These are phyloP conservation scores for Notamacropus eugenii DNA, from an alignment of 2,797 vertebrate genomes.

Conservation along the genomic window DNA sequence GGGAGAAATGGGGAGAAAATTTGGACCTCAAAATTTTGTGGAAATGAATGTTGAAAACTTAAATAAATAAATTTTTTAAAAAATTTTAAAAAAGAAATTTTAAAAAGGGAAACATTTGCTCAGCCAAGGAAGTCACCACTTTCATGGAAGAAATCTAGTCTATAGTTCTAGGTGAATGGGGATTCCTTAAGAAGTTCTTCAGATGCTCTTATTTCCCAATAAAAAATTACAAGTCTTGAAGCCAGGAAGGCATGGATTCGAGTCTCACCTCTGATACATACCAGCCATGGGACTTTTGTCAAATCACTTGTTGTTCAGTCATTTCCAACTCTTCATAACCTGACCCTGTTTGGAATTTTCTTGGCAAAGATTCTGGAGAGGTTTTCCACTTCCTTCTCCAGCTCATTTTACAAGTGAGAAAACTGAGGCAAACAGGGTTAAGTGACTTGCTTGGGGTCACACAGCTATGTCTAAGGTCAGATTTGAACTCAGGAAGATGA, in stretches of 20 bases:
- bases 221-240: background rate
- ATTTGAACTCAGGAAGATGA: background rate
- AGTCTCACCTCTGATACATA: background rate
- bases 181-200: background rate
- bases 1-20: too few species aligned
- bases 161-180: background rate
- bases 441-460: background rate
- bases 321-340: background rate
- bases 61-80: too few species aligned
- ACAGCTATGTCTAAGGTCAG: background rate
- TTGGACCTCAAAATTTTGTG: too few species aligned
- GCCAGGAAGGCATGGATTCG: background rate
- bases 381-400: background rate
- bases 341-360: background rate
- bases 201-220: background rate
- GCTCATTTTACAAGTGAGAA: background rate
- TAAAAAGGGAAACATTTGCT: background rate
- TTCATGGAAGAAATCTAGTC: background rate
- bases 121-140: background rate
- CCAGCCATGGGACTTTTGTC: background rate
- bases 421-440: background rate
- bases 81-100: too few species aligned
- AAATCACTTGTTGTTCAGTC: background rate
- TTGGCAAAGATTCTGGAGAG: background rate
- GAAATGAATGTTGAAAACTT: too few species aligned